Conservation (phyloP, 64 coral and sea anemone genomes). For the Platygyra sinensis region DNA sequence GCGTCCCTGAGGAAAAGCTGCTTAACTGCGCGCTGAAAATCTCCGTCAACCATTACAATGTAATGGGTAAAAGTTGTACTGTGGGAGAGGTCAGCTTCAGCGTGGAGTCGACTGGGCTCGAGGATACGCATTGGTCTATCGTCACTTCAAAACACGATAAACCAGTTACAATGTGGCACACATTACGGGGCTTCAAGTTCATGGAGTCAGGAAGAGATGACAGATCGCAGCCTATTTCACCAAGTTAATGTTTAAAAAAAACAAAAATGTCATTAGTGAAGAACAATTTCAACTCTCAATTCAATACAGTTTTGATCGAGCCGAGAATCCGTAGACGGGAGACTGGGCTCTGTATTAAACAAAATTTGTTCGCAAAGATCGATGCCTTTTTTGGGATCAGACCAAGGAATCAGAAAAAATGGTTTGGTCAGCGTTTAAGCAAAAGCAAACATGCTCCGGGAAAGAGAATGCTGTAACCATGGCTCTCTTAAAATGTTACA, state of each 20-base stretch:
- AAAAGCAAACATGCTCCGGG: too few species aligned
- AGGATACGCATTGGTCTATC: constrained; percentile 78
- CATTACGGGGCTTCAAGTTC: constrained; percentile 81
- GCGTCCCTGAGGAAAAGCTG: constrained; percentile 59
- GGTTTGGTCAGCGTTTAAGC: too few species aligned
- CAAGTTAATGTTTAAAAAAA: background rate
- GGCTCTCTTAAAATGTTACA: too few species aligned
- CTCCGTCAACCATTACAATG: constrained; percentile 80
- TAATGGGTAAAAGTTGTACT: constrained; percentile 76
- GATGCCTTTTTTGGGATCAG: too few species aligned
- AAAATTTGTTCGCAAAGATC: too few species aligned
- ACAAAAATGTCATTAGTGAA: background rate
- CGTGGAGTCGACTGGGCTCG: constrained; percentile 69
- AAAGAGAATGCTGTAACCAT: too few species aligned
- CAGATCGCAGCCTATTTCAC: constrained; percentile 40
- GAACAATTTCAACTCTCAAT: background rate
- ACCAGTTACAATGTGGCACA: constrained; percentile 87
- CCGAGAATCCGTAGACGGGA: background rate
- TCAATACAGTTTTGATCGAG: background rate
- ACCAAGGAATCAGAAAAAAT: too few species aligned
- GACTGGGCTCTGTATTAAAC: too few species aligned
- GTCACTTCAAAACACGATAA: constrained; percentile 69
- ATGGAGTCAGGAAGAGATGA: constrained; percentile 58
- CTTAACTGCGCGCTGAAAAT: constrained; percentile 54
- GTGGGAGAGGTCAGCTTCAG: constrained; percentile 74